Evolutionary conservation across 2,888 invertebrate species (phyloP).

Genomic region (Linhomoeus sp.): DNA sequence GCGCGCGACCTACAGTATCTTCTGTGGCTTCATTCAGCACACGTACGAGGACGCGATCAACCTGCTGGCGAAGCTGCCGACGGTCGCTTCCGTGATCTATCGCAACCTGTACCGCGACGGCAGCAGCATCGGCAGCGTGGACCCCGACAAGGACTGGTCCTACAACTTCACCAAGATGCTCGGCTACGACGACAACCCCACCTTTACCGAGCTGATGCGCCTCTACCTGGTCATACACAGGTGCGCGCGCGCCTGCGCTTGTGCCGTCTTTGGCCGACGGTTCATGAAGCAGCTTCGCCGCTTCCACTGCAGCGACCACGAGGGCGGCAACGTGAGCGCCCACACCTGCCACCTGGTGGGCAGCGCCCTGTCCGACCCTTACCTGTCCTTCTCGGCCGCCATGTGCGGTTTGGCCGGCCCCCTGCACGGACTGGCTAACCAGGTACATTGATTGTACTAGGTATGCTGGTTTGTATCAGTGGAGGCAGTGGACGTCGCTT

Average conservation of each 20-base stretch:
- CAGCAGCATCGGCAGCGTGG: slow-evolving; percentile 66
- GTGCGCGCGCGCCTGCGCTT: slow-evolving; percentile 27
- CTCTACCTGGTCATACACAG: slow-evolving; percentile 77
- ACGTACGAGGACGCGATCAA: slow-evolving; percentile 82
- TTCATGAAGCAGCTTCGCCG: not conserved
- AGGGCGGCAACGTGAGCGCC: slow-evolving; percentile 79
- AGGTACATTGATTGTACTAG: slow-evolving; percentile 43
- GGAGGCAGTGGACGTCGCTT: not conserved
- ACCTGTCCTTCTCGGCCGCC: slow-evolving; percentile 72
- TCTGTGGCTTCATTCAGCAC: slow-evolving; percentile 38
- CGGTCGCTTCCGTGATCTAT: slow-evolving; percentile 80
- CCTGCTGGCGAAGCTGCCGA: slow-evolving; percentile 77
- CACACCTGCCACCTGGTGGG: slow-evolving; percentile 82
- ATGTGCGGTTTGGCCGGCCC: slow-evolving; percentile 86
- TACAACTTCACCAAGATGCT: slow-evolving; percentile 76
- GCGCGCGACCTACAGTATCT: too few relatives aligned
- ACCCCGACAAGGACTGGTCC: slow-evolving; percentile 64
- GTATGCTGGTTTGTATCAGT: slow-evolving; percentile 14
- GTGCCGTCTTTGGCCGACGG: not conserved
- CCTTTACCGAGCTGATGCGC: slow-evolving; percentile 72
- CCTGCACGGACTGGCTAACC: slow-evolving; percentile 82
- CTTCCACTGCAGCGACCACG: slow-evolving; percentile 1
- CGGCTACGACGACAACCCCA: slow-evolving; percentile 49
- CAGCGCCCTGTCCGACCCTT: slow-evolving; percentile 79
- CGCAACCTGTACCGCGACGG: slow-evolving; percentile 66